These are phyloP conservation scores for Stenodema calcarata DNA, from an alignment of 2,888 invertebrate species.

Conservation along the genomic window DNA sequence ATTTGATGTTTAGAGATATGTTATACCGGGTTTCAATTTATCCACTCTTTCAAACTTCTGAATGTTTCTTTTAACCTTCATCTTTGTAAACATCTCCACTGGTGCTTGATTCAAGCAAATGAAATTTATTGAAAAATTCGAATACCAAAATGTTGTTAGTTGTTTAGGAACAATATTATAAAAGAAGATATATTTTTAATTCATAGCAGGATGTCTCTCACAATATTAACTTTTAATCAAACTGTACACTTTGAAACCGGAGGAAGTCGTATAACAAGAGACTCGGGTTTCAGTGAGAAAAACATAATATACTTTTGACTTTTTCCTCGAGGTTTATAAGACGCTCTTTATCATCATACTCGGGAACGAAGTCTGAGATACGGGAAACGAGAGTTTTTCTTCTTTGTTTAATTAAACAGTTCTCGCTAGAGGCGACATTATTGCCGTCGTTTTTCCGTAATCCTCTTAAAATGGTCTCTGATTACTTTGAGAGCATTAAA, in stretches of 20 bases:
- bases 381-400: background rate
- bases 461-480: slow-evolving; percentile 11
- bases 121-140: too few species aligned
- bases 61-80: too few species aligned
- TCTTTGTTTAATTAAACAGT: background rate
- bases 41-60: too few species aligned
- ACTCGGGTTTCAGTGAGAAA: background rate
- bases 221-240: background rate
- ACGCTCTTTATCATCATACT: background rate
- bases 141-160: too few species aligned
- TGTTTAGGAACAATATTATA: too few species aligned
- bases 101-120: too few species aligned
- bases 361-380: background rate
- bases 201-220: background rate
- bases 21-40: too few species aligned
- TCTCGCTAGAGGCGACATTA: background rate
- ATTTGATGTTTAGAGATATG: too few species aligned
- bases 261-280: background rate
- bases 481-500: background rate
- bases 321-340: background rate
- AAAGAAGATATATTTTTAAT: background rate
- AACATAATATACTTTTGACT: background rate
- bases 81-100: too few species aligned
- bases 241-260: background rate
- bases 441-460: slow-evolving; percentile 4